Conservation (phyloP, 2,797 vertebrate species). For the Rachycentron canadum region DNA sequence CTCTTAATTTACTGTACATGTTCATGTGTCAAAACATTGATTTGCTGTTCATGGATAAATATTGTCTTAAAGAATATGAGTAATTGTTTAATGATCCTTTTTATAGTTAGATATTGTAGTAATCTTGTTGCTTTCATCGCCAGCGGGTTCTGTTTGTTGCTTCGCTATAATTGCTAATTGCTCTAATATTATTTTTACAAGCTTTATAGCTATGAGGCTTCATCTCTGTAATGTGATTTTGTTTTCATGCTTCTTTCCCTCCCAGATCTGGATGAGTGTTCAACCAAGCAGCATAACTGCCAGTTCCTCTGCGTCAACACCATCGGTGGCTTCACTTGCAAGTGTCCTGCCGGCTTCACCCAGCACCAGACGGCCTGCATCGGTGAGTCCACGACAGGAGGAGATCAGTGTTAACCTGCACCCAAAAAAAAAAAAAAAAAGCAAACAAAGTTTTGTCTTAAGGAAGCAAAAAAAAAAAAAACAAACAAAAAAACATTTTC, state of each 20-base stretch:
- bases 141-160: neutral
- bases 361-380: slow-evolving; percentile 98
- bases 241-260: slow-evolving; percentile 23
- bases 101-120: neutral
- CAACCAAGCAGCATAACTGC: slow-evolving; percentile 98
- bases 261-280: slow-evolving; percentile 96
- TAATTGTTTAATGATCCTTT: neutral
- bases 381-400: slow-evolving; percentile 81
- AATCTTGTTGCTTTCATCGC: neutral
- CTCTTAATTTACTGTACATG: neutral
- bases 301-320: slow-evolving; percentile 99
- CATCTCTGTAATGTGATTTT: neutral
- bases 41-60: neutral
- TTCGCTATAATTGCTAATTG: neutral
- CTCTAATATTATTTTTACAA: neutral
- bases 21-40: neutral
- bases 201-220: neutral
- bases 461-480: neutral
- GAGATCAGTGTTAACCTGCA: neutral
- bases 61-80: neutral
- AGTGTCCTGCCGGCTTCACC: slow-evolving; percentile 96
- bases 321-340: slow-evolving; percentile 97
- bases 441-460: neutral
- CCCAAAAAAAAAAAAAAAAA: neutral
- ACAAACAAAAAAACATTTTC: neutral